Conservation (phyloP, 2,113 vertebrate genomes). For the Campylomormyrus tamandua region DNA sequence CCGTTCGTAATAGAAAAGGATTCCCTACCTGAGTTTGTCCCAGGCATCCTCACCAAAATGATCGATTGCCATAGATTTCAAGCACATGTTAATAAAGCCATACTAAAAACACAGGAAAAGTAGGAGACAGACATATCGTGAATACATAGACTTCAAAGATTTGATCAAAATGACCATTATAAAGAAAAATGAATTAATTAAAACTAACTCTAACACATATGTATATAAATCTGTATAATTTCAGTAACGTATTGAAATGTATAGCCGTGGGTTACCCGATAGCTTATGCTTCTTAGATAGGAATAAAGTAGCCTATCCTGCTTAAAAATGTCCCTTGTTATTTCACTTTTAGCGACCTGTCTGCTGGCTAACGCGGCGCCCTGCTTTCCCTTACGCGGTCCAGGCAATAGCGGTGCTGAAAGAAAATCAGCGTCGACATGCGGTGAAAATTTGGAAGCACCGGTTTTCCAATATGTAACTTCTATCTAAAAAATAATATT, state of each 20-base stretch:
- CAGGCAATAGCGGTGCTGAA: background rate
- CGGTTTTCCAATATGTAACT: background rate
- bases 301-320: background rate
- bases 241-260: background rate
- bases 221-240: background rate
- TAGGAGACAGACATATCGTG: background rate
- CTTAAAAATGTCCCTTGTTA: background rate
- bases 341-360: background rate
- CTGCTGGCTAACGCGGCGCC: background rate
- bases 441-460: background rate
- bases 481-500: background rate
- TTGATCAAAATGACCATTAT: background rate
- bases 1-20: background rate
- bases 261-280: background rate
- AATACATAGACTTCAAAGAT: background rate
- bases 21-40: constrained; percentile 64
- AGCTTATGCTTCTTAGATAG: background rate
- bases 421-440: background rate
- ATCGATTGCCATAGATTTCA: constrained; percentile 62
- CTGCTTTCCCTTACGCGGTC: background rate
- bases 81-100: constrained; percentile 66
- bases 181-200: background rate
- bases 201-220: background rate
- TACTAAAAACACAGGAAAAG: constrained; percentile 55
- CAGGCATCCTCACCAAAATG: constrained; percentile 67